Evolutionary conservation across 1,140 invertebrate genomes (phyloP).

Genomic region (Oreohelix idahoensis): DNA sequence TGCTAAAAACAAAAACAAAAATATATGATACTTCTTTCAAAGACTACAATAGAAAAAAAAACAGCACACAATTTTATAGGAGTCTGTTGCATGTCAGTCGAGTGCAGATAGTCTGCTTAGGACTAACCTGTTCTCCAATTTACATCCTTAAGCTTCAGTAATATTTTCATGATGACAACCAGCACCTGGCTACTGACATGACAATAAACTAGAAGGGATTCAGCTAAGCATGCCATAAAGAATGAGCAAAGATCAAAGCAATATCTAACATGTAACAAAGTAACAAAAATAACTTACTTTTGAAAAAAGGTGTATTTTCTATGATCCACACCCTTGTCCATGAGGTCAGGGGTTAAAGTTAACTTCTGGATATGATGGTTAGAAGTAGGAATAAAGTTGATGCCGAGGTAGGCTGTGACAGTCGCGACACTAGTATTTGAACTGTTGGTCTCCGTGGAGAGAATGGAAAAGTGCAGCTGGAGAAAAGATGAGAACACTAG

Average conservation of each 20-base stretch:
- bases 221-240: too few species aligned
- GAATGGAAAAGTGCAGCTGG: slow-evolving; percentile 47
- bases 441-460: slow-evolving; percentile 27
- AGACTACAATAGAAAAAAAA: too few species aligned
- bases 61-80: too few species aligned
- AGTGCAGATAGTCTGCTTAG: too few species aligned
- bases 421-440: slow-evolving; percentile 10
- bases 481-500: slow-evolving; percentile 9
- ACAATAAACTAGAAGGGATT: too few species aligned
- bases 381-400: slow-evolving; percentile 46
- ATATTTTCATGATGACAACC: too few species aligned
- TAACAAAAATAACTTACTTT: slow-evolving; percentile 45
- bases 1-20: neutral
- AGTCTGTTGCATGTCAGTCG: too few species aligned
- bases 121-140: too few species aligned
- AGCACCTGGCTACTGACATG: too few species aligned
- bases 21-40: too few species aligned
- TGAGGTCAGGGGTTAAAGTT: slow-evolving; percentile 36
- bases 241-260: neutral
- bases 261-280: neutral
- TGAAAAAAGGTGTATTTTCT: slow-evolving; percentile 61
- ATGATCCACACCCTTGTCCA: slow-evolving; percentile 51
- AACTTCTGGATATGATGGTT: slow-evolving; percentile 38
- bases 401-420: slow-evolving; percentile 51
- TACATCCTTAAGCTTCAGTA: too few species aligned